Percentiles rank a stretch among this genome's conserved stretches.
Evolutionary conservation across 30 jellyfish, hydroid and myxozoan species (phyloP).

Genomic region (Pelagia noctiluca): DNA sequence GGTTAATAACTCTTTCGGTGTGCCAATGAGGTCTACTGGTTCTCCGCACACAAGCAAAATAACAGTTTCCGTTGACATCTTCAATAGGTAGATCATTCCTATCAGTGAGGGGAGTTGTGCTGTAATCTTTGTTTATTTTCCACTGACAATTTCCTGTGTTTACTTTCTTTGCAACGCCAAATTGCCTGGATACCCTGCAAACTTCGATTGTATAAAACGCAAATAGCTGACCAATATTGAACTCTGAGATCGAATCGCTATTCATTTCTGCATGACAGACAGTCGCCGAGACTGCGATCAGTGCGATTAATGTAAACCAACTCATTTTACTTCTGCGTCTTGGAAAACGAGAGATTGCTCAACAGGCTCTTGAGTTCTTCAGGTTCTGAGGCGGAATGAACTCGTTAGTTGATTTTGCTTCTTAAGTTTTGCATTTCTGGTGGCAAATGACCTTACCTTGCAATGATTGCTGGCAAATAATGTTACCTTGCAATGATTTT

Average conservation of each 20-base stretch:
- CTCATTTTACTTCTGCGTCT: no score
- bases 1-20: slow-evolving; percentile 5
- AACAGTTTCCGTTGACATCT: slow-evolving; percentile 9
- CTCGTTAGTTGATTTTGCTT: no score
- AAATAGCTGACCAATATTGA: slow-evolving; percentile 13
- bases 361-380: no score
- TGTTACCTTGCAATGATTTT: no score
- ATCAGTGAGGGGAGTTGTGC: neutral
- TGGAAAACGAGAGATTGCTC: no score
- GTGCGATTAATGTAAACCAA: no score
- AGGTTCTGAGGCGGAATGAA: no score
- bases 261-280: slow-evolving; percentile 11
- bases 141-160: slow-evolving; percentile 12
- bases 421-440: no score
- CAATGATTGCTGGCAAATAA: no score
- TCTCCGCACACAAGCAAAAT: neutral
- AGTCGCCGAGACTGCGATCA: no score
- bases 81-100: neutral
- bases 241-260: neutral
- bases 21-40: slow-evolving; percentile 11
- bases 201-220: neutral
- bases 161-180: slow-evolving; percentile 12
- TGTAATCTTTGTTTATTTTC: neutral
- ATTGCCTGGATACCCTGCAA: neutral
- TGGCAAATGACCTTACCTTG: no score